phyloP scores from a whole-genome alignment of 2,113 vertebrate genomes.

The Lipophrys pholis region DNA sequence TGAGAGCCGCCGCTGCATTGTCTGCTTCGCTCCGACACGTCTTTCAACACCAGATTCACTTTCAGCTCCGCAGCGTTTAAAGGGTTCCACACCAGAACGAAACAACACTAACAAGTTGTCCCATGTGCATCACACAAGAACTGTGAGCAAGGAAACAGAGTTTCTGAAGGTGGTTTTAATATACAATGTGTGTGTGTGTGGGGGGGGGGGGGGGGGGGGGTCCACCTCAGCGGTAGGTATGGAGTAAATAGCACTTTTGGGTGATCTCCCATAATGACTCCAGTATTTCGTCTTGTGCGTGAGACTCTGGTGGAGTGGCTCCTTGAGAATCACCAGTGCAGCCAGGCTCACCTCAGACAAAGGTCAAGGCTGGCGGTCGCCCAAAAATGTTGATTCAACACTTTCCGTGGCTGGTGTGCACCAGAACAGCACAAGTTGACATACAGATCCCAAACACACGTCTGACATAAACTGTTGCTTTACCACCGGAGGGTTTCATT shows the following conservation, averaged over 20 bases:
- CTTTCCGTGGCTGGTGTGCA: neutral
- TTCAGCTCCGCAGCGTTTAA: conserved; percentile 53
- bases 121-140: neutral
- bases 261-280: conserved; percentile 32
- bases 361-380: conserved; percentile 44
- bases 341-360: conserved; percentile 52
- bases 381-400: conserved; percentile 47
- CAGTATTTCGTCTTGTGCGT: conserved; percentile 37
- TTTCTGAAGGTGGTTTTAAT: no score
- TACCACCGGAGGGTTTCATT: neutral
- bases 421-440: neutral
- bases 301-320: conserved; percentile 63
- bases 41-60: conserved; percentile 66
- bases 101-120: conserved; percentile 35
- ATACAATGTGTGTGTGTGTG: no score
- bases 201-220: no score
- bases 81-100: conserved; percentile 29
- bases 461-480: neutral
- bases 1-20: conserved; percentile 69
- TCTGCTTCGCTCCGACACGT: conserved; percentile 56
- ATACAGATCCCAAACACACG: neutral
- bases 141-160: neutral
- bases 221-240: neutral
- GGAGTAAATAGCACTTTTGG: neutral
- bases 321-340: conserved; percentile 74